phyloP scores from a whole-genome alignment of 2,797 vertebrate species.

The Microtus agrestis region DNA sequence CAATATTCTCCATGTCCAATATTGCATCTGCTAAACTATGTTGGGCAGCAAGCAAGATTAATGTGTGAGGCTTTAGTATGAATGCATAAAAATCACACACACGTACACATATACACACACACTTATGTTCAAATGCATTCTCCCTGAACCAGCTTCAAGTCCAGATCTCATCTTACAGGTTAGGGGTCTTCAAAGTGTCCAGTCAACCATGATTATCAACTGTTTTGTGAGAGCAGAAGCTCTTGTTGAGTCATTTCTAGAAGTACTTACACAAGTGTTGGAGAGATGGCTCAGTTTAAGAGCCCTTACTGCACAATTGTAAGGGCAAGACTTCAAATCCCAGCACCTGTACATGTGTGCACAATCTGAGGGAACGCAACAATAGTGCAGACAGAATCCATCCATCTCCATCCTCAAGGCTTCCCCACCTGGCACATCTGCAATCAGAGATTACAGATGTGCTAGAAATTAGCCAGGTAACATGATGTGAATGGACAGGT shows the following conservation, averaged over 20 bases:
- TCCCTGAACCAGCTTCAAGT: background rate
- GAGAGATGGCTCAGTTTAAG: background rate
- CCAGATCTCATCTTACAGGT: background rate
- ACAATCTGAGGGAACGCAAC: slow-evolving; percentile 61
- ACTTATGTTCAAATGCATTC: background rate
- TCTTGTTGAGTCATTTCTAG: background rate
- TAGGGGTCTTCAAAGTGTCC: background rate
- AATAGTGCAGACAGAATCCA: slow-evolving; percentile 78
- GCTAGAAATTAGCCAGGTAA: slow-evolving; percentile 42
- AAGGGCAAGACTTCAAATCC: background rate
- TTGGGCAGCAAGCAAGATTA: background rate
- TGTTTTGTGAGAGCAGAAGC: background rate
- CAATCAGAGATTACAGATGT: slow-evolving; percentile 72
- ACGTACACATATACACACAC: background rate
- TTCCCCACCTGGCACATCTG: slow-evolving; percentile 26
- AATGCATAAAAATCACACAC: background rate
- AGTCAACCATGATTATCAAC: background rate
- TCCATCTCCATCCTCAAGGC: slow-evolving; percentile 71
- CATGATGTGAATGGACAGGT: slow-evolving; percentile 40
- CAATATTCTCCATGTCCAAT: background rate
- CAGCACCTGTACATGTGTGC: background rate
- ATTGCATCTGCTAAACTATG: background rate
- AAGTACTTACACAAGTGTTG: background rate
- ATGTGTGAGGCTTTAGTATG: background rate
- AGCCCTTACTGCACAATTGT: background rate